phyloP scores from a whole-genome alignment of 1,140 invertebrate species.

The Ruditapes philippinarum region DNA sequence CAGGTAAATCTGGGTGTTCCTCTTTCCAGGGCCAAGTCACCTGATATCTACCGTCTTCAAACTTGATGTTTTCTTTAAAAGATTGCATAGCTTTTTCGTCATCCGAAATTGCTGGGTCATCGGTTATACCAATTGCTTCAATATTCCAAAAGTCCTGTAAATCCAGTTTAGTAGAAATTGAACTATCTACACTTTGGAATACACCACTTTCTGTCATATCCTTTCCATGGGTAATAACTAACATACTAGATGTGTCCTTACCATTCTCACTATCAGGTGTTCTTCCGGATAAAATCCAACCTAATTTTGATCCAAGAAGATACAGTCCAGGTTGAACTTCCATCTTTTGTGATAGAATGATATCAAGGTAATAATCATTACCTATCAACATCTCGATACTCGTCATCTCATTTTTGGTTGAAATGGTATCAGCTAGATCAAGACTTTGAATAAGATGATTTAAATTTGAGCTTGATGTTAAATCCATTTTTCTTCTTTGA shows the following conservation, averaged over 20 bases:
- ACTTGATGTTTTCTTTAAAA: not conserved
- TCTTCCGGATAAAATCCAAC: not conserved
- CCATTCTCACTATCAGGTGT: not conserved
- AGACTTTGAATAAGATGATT: not conserved
- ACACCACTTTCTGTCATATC: not conserved
- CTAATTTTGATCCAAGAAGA: slow-evolving; percentile 26
- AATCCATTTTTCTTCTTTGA: slow-evolving; percentile 11
- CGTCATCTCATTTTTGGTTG: not conserved
- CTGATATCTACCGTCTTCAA: slow-evolving; percentile 6
- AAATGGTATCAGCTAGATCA: slow-evolving; percentile 23
- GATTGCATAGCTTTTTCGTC: not conserved
- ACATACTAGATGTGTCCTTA: slow-evolving; percentile 3
- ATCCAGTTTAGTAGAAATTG: not conserved
- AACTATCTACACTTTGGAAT: slow-evolving; percentile 9
- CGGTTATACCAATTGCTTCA: not conserved
- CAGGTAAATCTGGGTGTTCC: not conserved
- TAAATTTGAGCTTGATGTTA: not conserved
- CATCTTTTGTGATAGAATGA: slow-evolving; percentile 15
- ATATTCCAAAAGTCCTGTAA: slow-evolving; percentile 42
- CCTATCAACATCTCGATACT: slow-evolving; percentile 32
- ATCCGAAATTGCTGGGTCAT: not conserved
- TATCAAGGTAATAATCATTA: slow-evolving; percentile 33
- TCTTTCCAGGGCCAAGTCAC: slow-evolving; percentile 9
- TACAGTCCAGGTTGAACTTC: slow-evolving; percentile 21
- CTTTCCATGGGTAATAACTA: not conserved